Evolutionary conservation across 2,888 invertebrate genomes (phyloP), one percentile per base, ranked within the genome.

Genomic region (Amphipoea lucens): DNA sequence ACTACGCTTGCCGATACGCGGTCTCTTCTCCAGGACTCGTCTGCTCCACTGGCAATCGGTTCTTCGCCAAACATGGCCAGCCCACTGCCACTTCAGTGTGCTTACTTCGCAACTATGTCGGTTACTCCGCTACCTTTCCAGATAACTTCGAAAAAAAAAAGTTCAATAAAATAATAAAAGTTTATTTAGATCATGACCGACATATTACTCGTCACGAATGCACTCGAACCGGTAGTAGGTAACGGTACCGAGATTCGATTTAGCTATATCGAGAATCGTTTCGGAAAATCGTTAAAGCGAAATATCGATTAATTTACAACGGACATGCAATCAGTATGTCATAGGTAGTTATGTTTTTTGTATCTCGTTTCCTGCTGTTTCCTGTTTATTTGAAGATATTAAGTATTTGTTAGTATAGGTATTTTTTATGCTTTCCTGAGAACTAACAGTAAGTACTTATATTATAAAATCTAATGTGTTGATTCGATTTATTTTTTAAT

Each of bases 211-310:
- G 67, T 80, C 75, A 76, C 80, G 80, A 89, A 88, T 91, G 91
- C 90, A 90, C 87, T 87, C 86, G 90, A 94, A 94, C 95, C 94
- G 94, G 94, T 94, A 91, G 74, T 92, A 65, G n/a, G 65, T 63
- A 94, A 94, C 94, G 95, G 94, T 92, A 90, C 54, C 40, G 29
- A 81, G 71, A 87, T 83, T 84, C 79, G 82, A 78, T 87, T 86
- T 79, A 57, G 62, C 67, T 73, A 70, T 82, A 82, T 80, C 80
- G 78, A 88, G 74, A 80, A 78, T 78, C 76, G 69, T 69, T 78
- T 81, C 42, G 51, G 65, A 72, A 87, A 72, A 79, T 83, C 67
- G 42, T 76, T 87, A 57, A 74, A 66, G 62, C 12, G 63, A 81
- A 81, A 87, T 79, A 71, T 76, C 66, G 74, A 88, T 82, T 86